Evolutionary conservation across 1,140 invertebrate genomes (phyloP), one percentile per base, ranked within the genome.

Genomic region (Arion vulgaris): DNA sequence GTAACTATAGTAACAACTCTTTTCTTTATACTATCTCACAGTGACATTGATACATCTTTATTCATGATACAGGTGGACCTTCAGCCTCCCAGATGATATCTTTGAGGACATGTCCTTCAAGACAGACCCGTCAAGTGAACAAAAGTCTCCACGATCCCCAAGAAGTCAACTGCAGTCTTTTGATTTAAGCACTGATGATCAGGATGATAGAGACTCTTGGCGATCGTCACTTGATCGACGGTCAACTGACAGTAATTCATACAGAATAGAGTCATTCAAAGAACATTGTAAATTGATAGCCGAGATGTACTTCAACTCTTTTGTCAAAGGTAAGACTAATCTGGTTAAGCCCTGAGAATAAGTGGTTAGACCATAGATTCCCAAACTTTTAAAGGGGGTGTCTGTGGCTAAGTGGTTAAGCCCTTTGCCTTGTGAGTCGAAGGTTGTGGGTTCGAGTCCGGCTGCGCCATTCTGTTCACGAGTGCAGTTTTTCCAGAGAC

Each of bases 231-330:
- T 86, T 76, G 90, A 91, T 66, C 77, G 90, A 17, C 82, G 86
- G 69, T 87, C 86, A 53, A 89, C 85, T 45, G 90, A 90, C 71
- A 87, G 86, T 38, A 85, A 81, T 34, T 79, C 28, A 38, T 86
- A 86, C 66, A 86, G 85, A 1, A 81, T 79, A 7, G 86, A 83
- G 11, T 87, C 88, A 32, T 90, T 95, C 0, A 92, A 93, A 83
- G 93, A 94, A 57, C 95, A 95, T 87, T 95, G 95, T 83, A 94
- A 93, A 81, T 89, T 93, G 0, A 84, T 96, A 34, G 93, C 93
- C 49, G 93, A 94, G 51, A 93, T 94, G 1, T 95, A 95, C 91
- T 94, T 94, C 62, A 95, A 95, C 82, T 95, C 95, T 75, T 96
- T 95, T 89, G 95, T 95, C 0, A 93, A 94, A 41, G 94, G 91